phyloP scores from a whole-genome alignment of 2,797 vertebrate genomes.

The Ficedula albicollis region DNA sequence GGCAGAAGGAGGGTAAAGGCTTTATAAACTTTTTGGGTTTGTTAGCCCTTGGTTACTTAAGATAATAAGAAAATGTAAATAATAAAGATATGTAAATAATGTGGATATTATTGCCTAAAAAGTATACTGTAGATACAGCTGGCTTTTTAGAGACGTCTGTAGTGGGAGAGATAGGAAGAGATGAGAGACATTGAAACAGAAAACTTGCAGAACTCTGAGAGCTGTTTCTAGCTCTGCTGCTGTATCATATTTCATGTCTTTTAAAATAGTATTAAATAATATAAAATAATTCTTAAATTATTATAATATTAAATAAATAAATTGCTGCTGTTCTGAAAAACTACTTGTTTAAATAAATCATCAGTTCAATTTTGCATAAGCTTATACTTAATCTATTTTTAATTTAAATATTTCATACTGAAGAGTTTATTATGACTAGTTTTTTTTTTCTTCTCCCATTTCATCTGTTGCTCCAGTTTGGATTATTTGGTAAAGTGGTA shows the following conservation, averaged over 20 bases:
- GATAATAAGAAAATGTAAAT: slow-evolving; percentile 32
- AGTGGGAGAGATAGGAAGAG: background rate
- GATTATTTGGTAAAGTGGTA: background rate
- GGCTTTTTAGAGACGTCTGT: background rate
- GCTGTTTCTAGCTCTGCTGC: background rate
- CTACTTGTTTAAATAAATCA: background rate
- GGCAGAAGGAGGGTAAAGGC: slow-evolving; percentile 7
- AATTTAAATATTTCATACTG: background rate
- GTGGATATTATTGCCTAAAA: background rate
- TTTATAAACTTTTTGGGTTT: background rate
- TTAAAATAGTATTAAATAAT: background rate
- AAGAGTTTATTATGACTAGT: background rate
- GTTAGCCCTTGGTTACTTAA: slow-evolving; percentile 8
- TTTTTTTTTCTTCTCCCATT: background rate
- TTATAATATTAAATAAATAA: background rate
- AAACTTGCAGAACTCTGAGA: background rate
- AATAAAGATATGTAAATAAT: background rate
- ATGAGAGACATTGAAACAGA: background rate
- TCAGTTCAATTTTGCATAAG: background rate
- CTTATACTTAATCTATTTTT: background rate
- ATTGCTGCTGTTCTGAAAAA: background rate
- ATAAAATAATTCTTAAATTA: background rate
- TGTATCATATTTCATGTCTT: background rate
- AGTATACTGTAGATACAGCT: background rate
- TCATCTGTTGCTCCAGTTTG: background rate